Base-by-base conservation (phyloP, 2,797 vertebrate species). In the Tympanoctomys barrerae region DNA sequence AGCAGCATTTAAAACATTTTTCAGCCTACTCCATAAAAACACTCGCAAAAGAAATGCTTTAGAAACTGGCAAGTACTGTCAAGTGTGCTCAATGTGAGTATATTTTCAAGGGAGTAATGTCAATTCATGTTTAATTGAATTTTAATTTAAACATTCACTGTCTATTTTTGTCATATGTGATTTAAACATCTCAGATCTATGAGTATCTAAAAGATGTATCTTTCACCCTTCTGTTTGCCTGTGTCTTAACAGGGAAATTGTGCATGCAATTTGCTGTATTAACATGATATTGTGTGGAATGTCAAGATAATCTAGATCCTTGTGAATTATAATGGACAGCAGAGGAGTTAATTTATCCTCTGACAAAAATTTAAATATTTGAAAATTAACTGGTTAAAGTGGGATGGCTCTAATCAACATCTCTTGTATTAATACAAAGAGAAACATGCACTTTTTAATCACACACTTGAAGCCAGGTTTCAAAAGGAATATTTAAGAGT, bases 251-350 rank as follows among this genome's bases (percentile, higher is more conserved):
- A 82, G 5, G 2, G 52, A 78, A 71, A 16, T 42, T 13, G 9
- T 39, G 9, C 0, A 1, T 28, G 0, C 5, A n/a, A 28, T 31
- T 26, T 26, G 26, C 18, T 89, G 26, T 2, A 21, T 78, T 24
- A 66, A n/a, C 7, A 46, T 61, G 5, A 64, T 70, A 1, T 78
- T 71, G 22, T 82, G 21, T 86, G 13, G 4, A 71, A 46, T 52
- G 33, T 59, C 0, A 14, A 59, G 18, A 42, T 71, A 3, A 13
- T 64, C 9, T 24, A 81, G 12, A 7, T 57, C 26, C 1, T 87
- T n/a, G 7, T 88, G 19, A 94, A 70, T 39, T 80, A 21, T 46
- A 26, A 66, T 46, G 82, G 2, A 46, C 14, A 36, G 1, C 33
- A 92, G 10, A 1, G 79, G 11, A 68, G 13, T 54, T 90, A 84